Base-by-base conservation (phyloP, 2,113 vertebrate species). In the Trichomycterus rosablanca region DNA sequence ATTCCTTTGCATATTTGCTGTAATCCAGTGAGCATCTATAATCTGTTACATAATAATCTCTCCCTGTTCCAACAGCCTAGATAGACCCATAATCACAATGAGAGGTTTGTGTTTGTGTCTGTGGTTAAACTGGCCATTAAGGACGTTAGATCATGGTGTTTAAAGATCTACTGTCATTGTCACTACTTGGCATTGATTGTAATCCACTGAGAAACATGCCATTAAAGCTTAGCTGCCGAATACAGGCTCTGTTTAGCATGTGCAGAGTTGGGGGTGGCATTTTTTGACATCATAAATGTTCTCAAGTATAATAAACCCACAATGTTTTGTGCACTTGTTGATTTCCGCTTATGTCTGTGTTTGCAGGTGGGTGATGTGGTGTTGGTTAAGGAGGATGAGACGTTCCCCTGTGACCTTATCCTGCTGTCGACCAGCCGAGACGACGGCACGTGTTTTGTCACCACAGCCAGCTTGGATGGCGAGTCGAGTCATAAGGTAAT, bases 281-380 rank as follows among this genome's bases (percentile, higher is more conserved):
- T 55, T 18, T 35, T 40, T 2, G 34, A n/a, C 37, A n/a, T 5
- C 4, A 14, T n/a, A 5, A 2, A 5, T 40, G 37, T 5, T n/a
- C 3, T 12, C 9, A 7, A 39, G 12, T 12, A 39, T 1, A 39
- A 39, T 14, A 40, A 40, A 2, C 10, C 42, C 7, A 23, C 35
- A 7, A 1, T 12, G 35, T 7, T 9, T 1, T 39, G 12, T n/a
- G 7, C 15, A 8, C 5, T 3, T 37, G 15, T 52, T 68, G 35
- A 50, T 7, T 9, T 10, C 26, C 3, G 26, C 26, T n/a, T n/a
- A 30, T 24, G 44, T 39, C 8, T 44, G 39, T 1, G 30, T 7
- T 50, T 50, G 43, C 75, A 98, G 96, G 96, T 99, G n/a, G 96
- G 96, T 35, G 95, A 98, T 45, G 85, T 99, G 20, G 93, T 99